Percentiles rank a stretch among this genome's conserved stretches.
phyloP scores from a whole-genome alignment of 2,797 vertebrate species.

The Cossypha polioptera region DNA sequence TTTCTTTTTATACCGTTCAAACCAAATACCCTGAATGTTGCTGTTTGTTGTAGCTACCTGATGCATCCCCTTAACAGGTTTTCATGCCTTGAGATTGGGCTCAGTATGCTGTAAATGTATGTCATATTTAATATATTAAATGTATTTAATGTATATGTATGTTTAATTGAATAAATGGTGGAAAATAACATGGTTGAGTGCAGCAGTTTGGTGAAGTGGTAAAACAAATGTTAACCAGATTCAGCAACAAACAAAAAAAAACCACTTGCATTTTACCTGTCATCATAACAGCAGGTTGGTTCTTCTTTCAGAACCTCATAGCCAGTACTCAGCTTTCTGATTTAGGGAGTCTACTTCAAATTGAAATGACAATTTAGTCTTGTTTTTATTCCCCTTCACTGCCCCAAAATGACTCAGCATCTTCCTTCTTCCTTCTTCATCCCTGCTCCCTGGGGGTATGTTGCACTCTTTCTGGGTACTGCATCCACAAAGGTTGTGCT shows the following conservation, averaged over 20 bases:
- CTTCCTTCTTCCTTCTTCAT: not conserved
- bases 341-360: not conserved
- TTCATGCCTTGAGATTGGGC: not conserved
- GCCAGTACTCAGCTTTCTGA: not conserved
- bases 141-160: too few relatives aligned
- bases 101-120: not conserved
- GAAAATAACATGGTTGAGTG: not conserved
- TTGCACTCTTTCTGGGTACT: not conserved
- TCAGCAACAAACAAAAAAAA: not conserved
- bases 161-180: not conserved
- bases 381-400: not conserved
- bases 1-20: not conserved
- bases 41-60: not conserved
- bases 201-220: not conserved
- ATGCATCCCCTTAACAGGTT: not conserved
- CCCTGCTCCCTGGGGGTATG: not conserved
- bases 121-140: not conserved
- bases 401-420: not conserved
- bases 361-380: not conserved
- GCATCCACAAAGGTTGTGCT: not conserved
- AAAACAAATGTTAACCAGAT: not conserved
- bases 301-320: not conserved
- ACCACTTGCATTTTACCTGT: not conserved
- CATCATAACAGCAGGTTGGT: not conserved
- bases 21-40: not conserved